phyloP scores from a whole-genome alignment of 2,113 vertebrate genomes.

The Brachyhypopomus occidentalis region DNA sequence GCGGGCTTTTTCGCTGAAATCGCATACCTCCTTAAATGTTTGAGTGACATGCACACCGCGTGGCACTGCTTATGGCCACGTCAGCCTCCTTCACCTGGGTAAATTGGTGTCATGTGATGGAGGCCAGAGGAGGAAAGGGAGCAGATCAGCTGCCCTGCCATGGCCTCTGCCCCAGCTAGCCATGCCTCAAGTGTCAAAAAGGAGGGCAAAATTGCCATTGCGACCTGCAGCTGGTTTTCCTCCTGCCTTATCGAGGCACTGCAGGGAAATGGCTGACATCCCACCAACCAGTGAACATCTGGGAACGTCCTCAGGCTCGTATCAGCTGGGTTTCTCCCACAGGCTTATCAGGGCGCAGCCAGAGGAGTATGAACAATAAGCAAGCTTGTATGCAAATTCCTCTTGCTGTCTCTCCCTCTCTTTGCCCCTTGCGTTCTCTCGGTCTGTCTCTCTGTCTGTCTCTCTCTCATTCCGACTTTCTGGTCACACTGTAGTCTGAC shows the following conservation, averaged over 20 bases:
- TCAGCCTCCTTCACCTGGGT: slow-evolving; percentile 17
- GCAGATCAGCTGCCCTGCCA: slow-evolving; percentile 46
- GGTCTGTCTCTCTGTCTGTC: neutral
- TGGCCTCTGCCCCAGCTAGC: slow-evolving; percentile 29
- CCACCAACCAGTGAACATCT: slow-evolving; percentile 23
- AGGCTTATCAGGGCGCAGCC: slow-evolving; percentile 26
- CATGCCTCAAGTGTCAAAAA: slow-evolving; percentile 51
- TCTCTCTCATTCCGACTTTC: neutral
- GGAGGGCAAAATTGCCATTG: neutral
- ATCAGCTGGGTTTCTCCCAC: slow-evolving; percentile 16
- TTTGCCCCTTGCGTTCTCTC: neutral
- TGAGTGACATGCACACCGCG: slow-evolving; percentile 19
- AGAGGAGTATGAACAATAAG: slow-evolving; percentile 23
- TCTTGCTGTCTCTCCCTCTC: neutral
- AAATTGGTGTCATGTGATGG: slow-evolving; percentile 44
- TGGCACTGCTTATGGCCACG: slow-evolving; percentile 32
- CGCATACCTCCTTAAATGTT: slow-evolving; percentile 33
- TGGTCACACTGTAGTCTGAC: neutral
- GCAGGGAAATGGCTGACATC: slow-evolving; percentile 2
- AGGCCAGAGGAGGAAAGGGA: slow-evolving; percentile 31
- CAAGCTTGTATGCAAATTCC: neutral
- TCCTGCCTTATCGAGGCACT: slow-evolving; percentile 15
- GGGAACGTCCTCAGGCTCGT: slow-evolving; percentile 16
- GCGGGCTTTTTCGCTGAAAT: slow-evolving; percentile 4
- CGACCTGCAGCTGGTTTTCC: slow-evolving; percentile 25